These are phyloP conservation scores for Pteropus alecto DNA, from an alignment of 2,113 vertebrate genomes.

Conservation along the genomic window DNA sequence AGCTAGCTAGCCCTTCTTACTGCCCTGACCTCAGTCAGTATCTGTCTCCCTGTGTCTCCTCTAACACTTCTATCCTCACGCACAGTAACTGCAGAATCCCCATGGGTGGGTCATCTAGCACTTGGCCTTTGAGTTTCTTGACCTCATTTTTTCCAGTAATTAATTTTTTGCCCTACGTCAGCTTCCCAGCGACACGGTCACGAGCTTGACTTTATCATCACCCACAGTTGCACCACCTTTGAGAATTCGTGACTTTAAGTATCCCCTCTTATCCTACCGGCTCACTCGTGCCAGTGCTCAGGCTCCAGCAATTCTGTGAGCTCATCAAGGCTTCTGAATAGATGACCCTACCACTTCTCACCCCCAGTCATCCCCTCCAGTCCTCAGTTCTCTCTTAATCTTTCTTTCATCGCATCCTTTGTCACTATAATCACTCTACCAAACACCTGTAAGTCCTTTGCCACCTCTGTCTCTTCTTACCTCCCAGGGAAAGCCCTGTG, in stretches of 20 bases:
- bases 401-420: neutral
- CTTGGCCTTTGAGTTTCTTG: neutral
- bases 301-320: neutral
- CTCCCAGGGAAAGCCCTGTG: neutral
- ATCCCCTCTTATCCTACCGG: neutral
- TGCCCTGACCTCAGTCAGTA: neutral
- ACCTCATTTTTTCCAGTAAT: neutral
- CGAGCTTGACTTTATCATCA: neutral
- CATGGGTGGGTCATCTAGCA: neutral
- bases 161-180: neutral
- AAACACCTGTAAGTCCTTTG: neutral
- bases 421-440: neutral
- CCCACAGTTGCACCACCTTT: neutral
- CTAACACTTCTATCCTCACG: neutral
- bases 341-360: neutral
- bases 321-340: neutral
- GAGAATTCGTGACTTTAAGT: neutral
- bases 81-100: neutral
- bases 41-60: neutral
- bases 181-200: neutral
- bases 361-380: neutral
- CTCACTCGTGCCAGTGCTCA: no score
- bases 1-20: neutral
- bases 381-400: neutral
- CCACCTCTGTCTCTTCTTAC: neutral